A percentile compares a stretch with the other conserved stretches of the same genome.
Evolutionary conservation across 30 jellyfish, hydroid and myxozoan genomes (phyloP).

Genomic region (Pelagia noctiluca): DNA sequence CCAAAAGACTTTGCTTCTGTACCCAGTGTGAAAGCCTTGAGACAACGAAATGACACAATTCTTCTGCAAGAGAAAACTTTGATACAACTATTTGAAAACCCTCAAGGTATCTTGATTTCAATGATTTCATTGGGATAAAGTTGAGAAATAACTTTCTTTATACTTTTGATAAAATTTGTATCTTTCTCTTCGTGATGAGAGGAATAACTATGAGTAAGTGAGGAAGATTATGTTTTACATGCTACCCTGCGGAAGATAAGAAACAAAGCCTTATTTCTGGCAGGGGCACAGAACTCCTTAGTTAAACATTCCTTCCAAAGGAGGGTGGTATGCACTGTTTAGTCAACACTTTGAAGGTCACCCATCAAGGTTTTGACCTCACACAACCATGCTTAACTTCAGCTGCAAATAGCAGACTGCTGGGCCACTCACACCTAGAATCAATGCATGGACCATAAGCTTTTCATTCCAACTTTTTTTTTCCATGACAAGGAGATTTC

Average conservation of each 20-base stretch:
- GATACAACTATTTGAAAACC: slow-evolving; percentile 60
- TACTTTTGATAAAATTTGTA: neutral
- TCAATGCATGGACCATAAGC: too few relatives aligned
- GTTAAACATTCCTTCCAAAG: too few relatives aligned
- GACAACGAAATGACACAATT: slow-evolving; percentile 61
- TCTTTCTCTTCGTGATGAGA: neutral
- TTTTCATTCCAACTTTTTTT: too few relatives aligned
- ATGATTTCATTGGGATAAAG: neutral
- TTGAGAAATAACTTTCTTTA: neutral
- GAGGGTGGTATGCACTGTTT: too few relatives aligned
- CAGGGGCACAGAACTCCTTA: too few relatives aligned
- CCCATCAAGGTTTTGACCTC: too few relatives aligned
- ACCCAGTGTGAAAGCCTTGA: slow-evolving; percentile 55
- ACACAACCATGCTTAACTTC: too few relatives aligned
- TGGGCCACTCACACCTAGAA: too few relatives aligned
- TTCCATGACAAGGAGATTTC: too few relatives aligned
- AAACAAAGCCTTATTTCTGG: too few relatives aligned
- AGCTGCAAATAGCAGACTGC: too few relatives aligned
- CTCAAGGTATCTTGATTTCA: slow-evolving; percentile 32
- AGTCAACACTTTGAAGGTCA: too few relatives aligned
- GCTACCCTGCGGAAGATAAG: neutral
- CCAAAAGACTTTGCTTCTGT: slow-evolving; percentile 35
- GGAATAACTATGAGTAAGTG: neutral
- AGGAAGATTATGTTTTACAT: neutral
- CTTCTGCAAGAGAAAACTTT: slow-evolving; percentile 20